Evolutionary conservation across 2,888 invertebrate species (phyloP).

Genomic region (Nysson spinosus): DNA sequence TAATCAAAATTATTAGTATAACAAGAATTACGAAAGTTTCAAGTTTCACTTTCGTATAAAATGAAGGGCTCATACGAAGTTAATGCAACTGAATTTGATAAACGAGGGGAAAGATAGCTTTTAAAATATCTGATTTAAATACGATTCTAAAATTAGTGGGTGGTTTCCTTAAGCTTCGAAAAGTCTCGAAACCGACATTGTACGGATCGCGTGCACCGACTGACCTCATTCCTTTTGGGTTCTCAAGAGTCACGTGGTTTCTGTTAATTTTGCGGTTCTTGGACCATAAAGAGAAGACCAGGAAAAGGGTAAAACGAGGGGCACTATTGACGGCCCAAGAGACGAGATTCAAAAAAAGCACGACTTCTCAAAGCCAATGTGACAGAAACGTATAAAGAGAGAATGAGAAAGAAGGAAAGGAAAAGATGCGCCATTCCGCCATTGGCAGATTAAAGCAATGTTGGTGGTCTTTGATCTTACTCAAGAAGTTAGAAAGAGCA

Average conservation of each 20-base stretch:
- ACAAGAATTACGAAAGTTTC: no score
- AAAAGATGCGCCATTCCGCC: conserved; percentile 43
- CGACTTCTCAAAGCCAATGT: conserved; percentile 17
- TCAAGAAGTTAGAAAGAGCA: conserved; percentile 27
- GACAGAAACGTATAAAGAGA: no score
- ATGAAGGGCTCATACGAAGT: no score
- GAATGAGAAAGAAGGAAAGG: conserved; percentile 16
- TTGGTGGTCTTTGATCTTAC: conserved; percentile 58
- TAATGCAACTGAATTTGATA: no score
- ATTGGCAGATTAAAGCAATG: conserved; percentile 64
- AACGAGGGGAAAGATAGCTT: background rate
- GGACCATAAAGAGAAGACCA: background rate
- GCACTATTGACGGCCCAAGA: background rate
- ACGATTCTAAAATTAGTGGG: background rate
- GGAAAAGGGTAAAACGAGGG: conserved; percentile 16
- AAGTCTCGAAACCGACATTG: conserved; percentile 51
- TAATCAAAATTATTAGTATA: no score
- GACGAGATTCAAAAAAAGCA: conserved; percentile 19
- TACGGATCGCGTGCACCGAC: conserved; percentile 53
- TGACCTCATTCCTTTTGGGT: conserved; percentile 47
- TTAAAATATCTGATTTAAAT: background rate
- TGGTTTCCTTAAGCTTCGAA: conserved; percentile 22
- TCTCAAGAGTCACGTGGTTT: conserved; percentile 51
- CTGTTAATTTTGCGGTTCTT: conserved; percentile 47
- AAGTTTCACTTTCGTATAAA: no score